A percentile compares a stretch with the other conserved stretches of the same genome.
These are phyloP conservation scores for Phortica magna DNA, from an alignment of 2,888 invertebrate genomes.

Conservation along the genomic window DNA sequence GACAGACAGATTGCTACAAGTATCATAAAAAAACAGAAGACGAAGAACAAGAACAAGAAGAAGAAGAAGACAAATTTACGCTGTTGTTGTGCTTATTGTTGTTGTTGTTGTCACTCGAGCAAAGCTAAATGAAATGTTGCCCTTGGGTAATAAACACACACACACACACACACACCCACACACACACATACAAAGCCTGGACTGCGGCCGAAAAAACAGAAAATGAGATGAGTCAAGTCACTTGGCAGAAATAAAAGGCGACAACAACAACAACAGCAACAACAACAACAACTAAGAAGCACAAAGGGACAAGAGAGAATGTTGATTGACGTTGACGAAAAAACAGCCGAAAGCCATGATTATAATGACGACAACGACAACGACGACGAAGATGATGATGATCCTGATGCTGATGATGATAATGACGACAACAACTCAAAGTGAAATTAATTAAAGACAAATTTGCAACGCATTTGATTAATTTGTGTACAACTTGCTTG, in stretches of 20 bases:
- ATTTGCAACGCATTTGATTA: constrained; percentile 14
- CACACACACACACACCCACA: neutral
- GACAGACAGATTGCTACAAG: too few relatives aligned
- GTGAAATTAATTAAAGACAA: constrained; percentile 23
- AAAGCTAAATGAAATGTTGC: neutral
- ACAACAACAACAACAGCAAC: constrained; percentile 1
- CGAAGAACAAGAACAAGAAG: neutral
- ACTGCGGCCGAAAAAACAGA: neutral
- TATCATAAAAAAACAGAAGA: too few relatives aligned
- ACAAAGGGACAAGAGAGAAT: neutral
- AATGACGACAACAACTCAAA: neutral
- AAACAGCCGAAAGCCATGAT: neutral
- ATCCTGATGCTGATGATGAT: too few relatives aligned
- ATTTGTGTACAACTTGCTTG: neutral
- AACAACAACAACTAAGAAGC: neutral
- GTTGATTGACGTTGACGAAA: too few relatives aligned
- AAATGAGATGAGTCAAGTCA: neutral
- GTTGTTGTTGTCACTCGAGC: neutral
- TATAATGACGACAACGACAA: neutral
- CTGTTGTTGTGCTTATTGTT: too few relatives aligned
- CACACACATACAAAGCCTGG: neutral
- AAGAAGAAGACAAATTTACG: neutral
- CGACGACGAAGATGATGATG: too few relatives aligned
- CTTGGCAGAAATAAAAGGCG: neutral
- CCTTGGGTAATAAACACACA: neutral